Evolutionary conservation across 1,140 invertebrate species (phyloP).

Genomic region (Chlorops oryzae): DNA sequence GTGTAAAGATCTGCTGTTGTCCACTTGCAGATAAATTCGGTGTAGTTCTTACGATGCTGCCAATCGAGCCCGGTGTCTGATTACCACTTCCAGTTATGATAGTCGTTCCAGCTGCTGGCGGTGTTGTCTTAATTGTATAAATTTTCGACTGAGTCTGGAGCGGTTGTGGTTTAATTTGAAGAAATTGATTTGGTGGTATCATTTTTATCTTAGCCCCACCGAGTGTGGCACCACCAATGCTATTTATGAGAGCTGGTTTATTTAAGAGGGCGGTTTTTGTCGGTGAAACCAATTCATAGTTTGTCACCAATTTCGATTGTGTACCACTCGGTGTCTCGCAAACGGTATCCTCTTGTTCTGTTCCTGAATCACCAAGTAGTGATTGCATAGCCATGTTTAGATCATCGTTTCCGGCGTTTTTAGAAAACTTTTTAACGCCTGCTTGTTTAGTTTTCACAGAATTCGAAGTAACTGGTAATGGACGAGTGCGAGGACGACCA

Average conservation of each 20-base stretch:
- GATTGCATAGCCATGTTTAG: slow-evolving; percentile 43
- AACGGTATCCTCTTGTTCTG: slow-evolving; percentile 20
- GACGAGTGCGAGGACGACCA: slow-evolving; percentile 48
- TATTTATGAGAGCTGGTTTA: slow-evolving; percentile 12
- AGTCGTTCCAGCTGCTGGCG: slow-evolving; percentile 2
- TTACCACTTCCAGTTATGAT: background rate
- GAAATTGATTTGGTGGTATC: slow-evolving; percentile 40
- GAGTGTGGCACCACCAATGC: slow-evolving; percentile 11
- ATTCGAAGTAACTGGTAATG: slow-evolving; percentile 11
- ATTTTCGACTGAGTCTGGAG: slow-evolving; percentile 28
- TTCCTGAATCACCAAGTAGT: slow-evolving; percentile 31
- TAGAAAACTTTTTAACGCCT: background rate
- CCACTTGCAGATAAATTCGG: background rate
- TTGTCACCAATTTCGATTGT: slow-evolving; percentile 11
- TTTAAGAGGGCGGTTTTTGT: slow-evolving; percentile 10
- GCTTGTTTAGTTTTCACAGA: slow-evolving; percentile 11
- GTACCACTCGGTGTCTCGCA: background rate
- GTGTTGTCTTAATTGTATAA: slow-evolving; percentile 32
- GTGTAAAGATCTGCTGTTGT: slow-evolving; percentile 34
- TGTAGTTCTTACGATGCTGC: slow-evolving; percentile 33
- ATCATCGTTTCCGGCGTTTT: slow-evolving; percentile 29
- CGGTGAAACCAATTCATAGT: slow-evolving; percentile 16
- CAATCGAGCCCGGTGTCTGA: slow-evolving; percentile 18
- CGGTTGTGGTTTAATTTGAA: slow-evolving; percentile 33
- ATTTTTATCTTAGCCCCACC: slow-evolving; percentile 36